These are phyloP conservation scores for Enteromius radiatus DNA, from an alignment of 2,797 vertebrate species.

Conservation along the genomic window DNA sequence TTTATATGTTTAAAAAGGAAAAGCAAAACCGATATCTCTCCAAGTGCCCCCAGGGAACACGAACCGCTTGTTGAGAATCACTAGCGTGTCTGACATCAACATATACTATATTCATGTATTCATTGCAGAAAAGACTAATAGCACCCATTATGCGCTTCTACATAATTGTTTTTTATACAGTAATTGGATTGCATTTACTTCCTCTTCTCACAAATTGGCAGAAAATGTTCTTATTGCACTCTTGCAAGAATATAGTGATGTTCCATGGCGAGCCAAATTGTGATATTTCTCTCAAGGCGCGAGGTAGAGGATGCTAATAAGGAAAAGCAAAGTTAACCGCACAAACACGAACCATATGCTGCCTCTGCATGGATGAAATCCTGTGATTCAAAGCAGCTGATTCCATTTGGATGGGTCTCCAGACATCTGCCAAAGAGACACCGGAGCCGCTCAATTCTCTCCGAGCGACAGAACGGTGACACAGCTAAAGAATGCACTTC, in stretches of 20 bases:
- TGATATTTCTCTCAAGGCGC: background rate
- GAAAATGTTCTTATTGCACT: constrained; percentile 28
- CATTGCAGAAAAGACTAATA: constrained; percentile 36
- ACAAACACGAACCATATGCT: constrained; percentile 29
- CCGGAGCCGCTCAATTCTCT: background rate
- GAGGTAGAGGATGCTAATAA: constrained; percentile 30
- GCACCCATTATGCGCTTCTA: constrained; percentile 28
- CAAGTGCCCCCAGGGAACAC: background rate
- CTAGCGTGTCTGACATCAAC: constrained; percentile 7
- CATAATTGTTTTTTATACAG: constrained; percentile 39
- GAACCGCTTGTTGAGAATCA: constrained; percentile 9
- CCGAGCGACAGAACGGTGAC: constrained; percentile 20
- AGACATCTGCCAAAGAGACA: constrained; percentile 41
- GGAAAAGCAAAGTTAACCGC: constrained; percentile 1
- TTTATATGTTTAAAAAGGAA: background rate
- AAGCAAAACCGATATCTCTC: constrained; percentile 21
- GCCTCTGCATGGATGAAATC: constrained; percentile 38
- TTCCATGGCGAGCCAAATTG: background rate
- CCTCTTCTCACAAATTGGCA: constrained; percentile 38
- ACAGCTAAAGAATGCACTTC: constrained; percentile 47
- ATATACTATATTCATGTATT: constrained; percentile 38
- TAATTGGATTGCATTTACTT: constrained; percentile 35
- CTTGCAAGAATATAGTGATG: constrained; percentile 25
- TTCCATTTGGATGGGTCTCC: constrained; percentile 24
- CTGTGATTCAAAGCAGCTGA: constrained; percentile 18